Evolutionary conservation across 2,888 invertebrate species (phyloP), one percentile per base, ranked within the genome.

Genomic region (Caenorhabditis doughertyi): DNA sequence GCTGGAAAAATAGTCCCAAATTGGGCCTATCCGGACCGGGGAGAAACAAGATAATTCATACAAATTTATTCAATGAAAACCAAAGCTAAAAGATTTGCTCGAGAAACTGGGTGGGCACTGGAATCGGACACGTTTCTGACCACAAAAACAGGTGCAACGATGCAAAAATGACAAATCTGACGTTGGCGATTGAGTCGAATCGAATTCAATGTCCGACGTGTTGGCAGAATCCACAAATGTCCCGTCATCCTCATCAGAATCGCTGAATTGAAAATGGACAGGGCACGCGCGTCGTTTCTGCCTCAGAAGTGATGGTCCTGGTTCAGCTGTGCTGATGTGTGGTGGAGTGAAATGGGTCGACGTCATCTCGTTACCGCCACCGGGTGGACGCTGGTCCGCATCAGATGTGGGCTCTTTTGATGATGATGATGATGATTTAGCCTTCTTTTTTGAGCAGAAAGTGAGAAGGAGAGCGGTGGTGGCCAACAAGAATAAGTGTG

Each of bases 71-170:
- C 16, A 76, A 32, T 25, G 49, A 39, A 35, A 67, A 23, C 65
- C 55, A 47, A 49, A 65, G 55, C 47, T 65, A n/a, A 55, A 16
- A 0, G 47, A 25, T 18, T 65, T 39, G 39, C 32, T 58, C 4
- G 67, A 67, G 13, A 7, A 27, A 5, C 56, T 65, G 5, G 70
- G 56, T 13, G 81, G 77, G 56, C 56, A 77, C 51, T 64, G 58
- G 53, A 81, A 81, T 51, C 77, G 64, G 7, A 81, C 81, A 5
- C 70, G 71, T 49, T 81, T 81, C n/a, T 65, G 65, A 21, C 42
- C 51, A 25, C 11, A 47, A n/a, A 70, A 62, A 51, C 81, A 81
- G 0, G 65, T 67, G 44, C 81, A 81, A 3, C 53, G 49, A 42
- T 72, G 32, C 18, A 58, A 35, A n/a, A 42, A 72, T 4, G 62